Percentiles rank a stretch among this genome's conserved stretches.
phyloP scores from a whole-genome alignment of 1,140 invertebrate species.

The Alviniconcha marisindica region DNA sequence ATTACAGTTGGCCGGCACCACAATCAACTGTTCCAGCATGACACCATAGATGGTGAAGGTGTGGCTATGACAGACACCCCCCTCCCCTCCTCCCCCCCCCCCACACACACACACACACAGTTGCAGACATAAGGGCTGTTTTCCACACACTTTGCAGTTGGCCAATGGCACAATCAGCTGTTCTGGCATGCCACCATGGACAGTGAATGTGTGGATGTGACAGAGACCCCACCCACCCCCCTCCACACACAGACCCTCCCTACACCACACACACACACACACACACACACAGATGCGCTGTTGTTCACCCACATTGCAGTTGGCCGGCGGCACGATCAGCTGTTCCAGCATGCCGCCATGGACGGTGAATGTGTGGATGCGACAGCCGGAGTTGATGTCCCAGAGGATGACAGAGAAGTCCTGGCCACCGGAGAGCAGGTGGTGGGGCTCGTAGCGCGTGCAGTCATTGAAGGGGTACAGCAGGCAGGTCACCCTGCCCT shows the following conservation, averaged over 20 bases:
- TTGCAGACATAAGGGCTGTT: too few relatives aligned
- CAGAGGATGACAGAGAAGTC: constrained; percentile 99
- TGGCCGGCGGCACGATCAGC: constrained; percentile 92
- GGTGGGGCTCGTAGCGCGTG: constrained; percentile 90
- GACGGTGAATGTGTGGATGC: constrained; percentile 96
- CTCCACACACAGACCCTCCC: background rate
- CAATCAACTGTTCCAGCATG: background rate
- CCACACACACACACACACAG: background rate
- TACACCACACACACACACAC: background rate
- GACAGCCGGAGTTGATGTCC: constrained; percentile 93
- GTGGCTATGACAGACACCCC: too few relatives aligned
- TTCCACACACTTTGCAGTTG: background rate
- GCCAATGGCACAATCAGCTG: background rate
- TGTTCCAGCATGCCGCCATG: constrained; percentile 92
- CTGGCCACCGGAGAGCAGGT: constrained; percentile 94
- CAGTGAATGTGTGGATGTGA: too few relatives aligned
- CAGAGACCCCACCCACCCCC: background rate
- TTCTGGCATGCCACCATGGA: background rate
- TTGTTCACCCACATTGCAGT: constrained; percentile 83
- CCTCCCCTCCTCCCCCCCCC: background rate
- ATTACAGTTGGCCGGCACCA: constrained; percentile 2
- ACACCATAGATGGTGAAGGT: too few relatives aligned
- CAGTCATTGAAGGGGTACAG: constrained; percentile 96
- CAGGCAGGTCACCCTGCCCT: constrained; percentile 95
- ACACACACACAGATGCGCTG: too few relatives aligned